These are phyloP conservation scores for Guaruba guarouba DNA, from an alignment of 2,113 vertebrate species.

Conservation along the genomic window DNA sequence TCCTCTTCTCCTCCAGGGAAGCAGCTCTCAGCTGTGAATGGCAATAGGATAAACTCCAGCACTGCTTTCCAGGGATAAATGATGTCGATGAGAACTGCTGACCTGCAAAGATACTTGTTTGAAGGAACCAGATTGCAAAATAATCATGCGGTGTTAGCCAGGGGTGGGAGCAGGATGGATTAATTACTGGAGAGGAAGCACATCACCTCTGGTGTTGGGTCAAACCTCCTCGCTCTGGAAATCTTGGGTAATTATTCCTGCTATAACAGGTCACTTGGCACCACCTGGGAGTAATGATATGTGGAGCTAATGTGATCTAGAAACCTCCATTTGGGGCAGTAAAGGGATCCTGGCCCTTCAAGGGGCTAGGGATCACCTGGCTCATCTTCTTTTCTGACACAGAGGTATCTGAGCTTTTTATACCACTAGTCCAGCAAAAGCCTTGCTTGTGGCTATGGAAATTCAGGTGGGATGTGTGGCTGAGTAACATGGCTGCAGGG, in stretches of 20 bases:
- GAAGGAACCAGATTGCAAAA: slow-evolving; percentile 8
- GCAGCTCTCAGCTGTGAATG: neutral
- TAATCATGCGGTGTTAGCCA: neutral
- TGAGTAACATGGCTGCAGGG: neutral
- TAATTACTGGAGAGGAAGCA: slow-evolving; percentile 20
- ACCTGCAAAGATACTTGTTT: neutral
- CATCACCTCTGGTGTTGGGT: neutral
- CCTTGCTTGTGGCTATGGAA: neutral
- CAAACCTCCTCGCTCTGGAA: neutral
- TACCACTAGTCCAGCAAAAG: rapidly evolving
- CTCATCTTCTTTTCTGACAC: neutral
- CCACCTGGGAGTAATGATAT: neutral
- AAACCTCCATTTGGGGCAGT: rapidly evolving
- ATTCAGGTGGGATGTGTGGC: neutral
- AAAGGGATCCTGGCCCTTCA: neutral
- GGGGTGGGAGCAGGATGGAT: neutral
- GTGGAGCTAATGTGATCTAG: neutral
- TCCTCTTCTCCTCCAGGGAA: neutral
- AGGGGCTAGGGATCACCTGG: rapidly evolving
- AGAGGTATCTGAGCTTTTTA: rapidly evolving
- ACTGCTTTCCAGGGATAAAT: neutral
- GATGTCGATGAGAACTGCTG: neutral
- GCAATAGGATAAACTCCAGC: neutral
- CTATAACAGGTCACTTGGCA: slow-evolving; percentile 8
- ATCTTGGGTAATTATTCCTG: neutral